Evolutionary conservation across 2,797 vertebrate genomes (phyloP), one percentile per base, ranked within the genome.

Genomic region (Botia almorhae): DNA sequence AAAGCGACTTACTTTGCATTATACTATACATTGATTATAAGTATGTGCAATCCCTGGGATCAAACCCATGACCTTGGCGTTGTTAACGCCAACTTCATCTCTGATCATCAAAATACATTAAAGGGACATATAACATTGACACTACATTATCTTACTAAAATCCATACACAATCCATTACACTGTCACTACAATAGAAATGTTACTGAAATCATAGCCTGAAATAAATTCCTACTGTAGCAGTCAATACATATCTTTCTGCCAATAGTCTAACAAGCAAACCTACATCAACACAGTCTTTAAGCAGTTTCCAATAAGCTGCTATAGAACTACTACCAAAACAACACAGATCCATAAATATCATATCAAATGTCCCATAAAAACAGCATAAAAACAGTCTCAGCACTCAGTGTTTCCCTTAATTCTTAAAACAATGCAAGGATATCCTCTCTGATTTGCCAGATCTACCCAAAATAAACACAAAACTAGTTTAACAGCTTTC

Each of bases 401-500:
- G 19, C 1, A 12, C 12, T 21, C n/a, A 48, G 12, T 70, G 23
- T 48, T 69, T 39, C 23, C 43, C 71, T 63, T 21, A 70, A 50
- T 48, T 50, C 55, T 48, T 12, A 69, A 26, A 58, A 56, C 51
- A 68, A 50, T 69, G 55, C 4, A 50, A 50, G 53, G 17, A 16
- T 69, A 36, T 70, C 36, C 36, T 56, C 53, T 33, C 23, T 50
- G 76, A 78, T 69, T 58, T 33, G 14, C 16, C 26, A 63, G 60
- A 50, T 58, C 23, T 60, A 78, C 69, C 39, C 53, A 13, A 60
- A 48, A 77, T 43, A 69, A 60, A 71, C 51, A 26, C 56, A 71
- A 71, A 78, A 63, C 56, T 39, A 23, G 36, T 70, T 46, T 61
- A 16, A 61, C n/a, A 33, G 61, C 26, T 79, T 79, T n/a, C 76